Base-by-base conservation (phyloP, 2,113 vertebrate genomes). In the Cyprinodon variegatus region DNA sequence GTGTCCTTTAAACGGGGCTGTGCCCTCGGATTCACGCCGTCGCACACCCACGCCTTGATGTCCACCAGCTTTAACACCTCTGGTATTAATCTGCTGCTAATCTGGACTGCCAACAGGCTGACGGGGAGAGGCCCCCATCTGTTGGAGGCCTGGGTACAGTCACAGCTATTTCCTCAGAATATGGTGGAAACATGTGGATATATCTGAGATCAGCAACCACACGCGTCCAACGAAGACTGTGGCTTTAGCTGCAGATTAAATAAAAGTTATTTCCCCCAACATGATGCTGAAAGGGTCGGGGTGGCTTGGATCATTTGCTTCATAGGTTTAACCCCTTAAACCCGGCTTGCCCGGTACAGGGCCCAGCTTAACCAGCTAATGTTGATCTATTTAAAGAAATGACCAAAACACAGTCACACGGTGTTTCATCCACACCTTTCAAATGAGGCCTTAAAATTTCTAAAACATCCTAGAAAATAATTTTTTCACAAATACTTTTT, bases 11-110 rank as follows among this genome's bases (percentile, higher is more conserved):
- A 77, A 78, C 75, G 65, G 71, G 73, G 83, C 80, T 36, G 79
- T 79, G 61, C 83, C 89, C 81, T 87, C 89, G 87, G 90, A 91
- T 81, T 64, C 65, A 65, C 57, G 20, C 65, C 50, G 14, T 53
- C 64, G 65, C 36, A 53, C 64, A 20, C 39, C n/a, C 57, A 68
- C 13, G 68, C 74, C 82, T 83, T 68, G 73, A 82, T 78, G 77
- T 74, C 53, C 66, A 38, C 59, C 38, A 39, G 69, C 67, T 72
- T 68, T 74, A 40, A 36, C 66, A 65, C 17, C 29, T 71, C 48
- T 39, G 12, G 65, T 57, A 48, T 48, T 38, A 4, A 39, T 61
- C 65, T 78, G 48, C 50, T 40, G 67, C 29, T 69, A 50, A 85
- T 81, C 77, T 74, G 11, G 29, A 60, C 9, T 40, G 40, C 68